Conservation (phyloP, 2,113 vertebrate species). For the Ochotona curzoniae region DNA sequence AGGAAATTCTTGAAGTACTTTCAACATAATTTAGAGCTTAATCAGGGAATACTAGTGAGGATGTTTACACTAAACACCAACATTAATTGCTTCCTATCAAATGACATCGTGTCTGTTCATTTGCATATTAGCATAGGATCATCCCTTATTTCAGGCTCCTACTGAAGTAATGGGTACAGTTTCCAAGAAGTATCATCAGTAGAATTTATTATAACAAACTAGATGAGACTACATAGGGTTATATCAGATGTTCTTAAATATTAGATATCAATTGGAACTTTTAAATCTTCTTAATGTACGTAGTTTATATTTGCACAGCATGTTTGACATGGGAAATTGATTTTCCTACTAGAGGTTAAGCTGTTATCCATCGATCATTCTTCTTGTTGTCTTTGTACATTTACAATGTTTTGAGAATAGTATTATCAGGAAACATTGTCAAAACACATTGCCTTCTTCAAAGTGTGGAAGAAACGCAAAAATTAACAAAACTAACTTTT, state of each 20-base stretch:
- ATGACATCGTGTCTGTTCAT: not conserved
- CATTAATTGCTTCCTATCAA: not conserved
- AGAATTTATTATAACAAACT: not conserved
- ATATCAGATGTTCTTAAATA: constrained; percentile 7
- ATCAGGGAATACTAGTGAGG: not conserved
- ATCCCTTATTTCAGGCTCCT: not conserved
- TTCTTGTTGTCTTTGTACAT: not conserved
- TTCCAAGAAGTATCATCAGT: not conserved
- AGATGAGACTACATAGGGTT: not conserved
- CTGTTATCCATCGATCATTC: not conserved
- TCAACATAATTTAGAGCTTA: not conserved
- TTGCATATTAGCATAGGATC: not conserved
- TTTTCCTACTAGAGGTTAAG: not conserved
- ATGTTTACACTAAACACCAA: not conserved
- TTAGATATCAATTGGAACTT: not conserved
- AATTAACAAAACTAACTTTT: not conserved
- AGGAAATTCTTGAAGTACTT: too few relatives aligned
- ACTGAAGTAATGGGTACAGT: not conserved
- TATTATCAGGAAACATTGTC: not conserved
- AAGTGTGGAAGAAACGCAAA: constrained; percentile 8
- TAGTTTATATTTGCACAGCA: constrained; percentile 19
- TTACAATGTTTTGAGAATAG: not conserved
- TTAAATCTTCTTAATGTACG: not conserved
- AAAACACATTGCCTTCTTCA: not conserved
- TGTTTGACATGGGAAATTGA: constrained; percentile 30